These are phyloP conservation scores for Oryzias woworae DNA, from an alignment of 2,113 vertebrate species.

Conservation along the genomic window DNA sequence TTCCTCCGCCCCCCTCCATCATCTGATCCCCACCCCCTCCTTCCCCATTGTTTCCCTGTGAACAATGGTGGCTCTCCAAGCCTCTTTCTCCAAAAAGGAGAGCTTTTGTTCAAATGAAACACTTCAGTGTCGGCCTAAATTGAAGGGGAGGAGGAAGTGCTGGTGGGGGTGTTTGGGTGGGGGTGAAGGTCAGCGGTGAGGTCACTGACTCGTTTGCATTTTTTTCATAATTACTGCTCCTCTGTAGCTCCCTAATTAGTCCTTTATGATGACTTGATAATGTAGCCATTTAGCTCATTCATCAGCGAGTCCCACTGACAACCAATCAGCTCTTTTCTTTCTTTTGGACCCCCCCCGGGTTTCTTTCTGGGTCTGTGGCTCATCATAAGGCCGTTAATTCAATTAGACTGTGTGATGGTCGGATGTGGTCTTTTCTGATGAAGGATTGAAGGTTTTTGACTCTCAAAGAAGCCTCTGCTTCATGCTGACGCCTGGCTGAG, in stretches of 20 bases:
- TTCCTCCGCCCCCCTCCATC: constrained; percentile 46
- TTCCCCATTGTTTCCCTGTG: constrained; percentile 79
- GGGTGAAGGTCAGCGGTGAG: constrained; percentile 30
- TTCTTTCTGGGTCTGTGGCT: constrained; percentile 29
- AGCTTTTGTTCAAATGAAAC: constrained; percentile 77
- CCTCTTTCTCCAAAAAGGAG: constrained; percentile 53
- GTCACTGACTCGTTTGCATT: constrained; percentile 70
- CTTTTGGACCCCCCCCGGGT: constrained; percentile 2
- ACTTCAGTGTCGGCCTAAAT: constrained; percentile 76
- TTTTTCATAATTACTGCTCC: constrained; percentile 80
- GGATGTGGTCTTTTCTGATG: too few species aligned
- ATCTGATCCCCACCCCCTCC: constrained; percentile 15
- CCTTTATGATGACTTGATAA: constrained; percentile 82
- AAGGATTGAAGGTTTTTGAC: neutral
- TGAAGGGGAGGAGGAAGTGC: constrained; percentile 61
- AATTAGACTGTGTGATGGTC: too few species aligned
- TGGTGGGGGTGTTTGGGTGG: constrained; percentile 19
- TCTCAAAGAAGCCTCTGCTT: constrained; percentile 20
- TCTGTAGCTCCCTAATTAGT: constrained; percentile 84
- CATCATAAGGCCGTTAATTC: too few species aligned
- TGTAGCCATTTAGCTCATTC: constrained; percentile 83
- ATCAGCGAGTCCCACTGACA: constrained; percentile 63
- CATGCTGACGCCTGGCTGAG: constrained; percentile 41
- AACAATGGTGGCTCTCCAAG: constrained; percentile 79
- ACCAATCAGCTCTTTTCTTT: constrained; percentile 8